A percentile compares a stretch with the other conserved stretches of the same genome.
These are phyloP conservation scores for Pemphigus obesinymphae DNA, from an alignment of 1,140 invertebrate genomes.

Conservation along the genomic window DNA sequence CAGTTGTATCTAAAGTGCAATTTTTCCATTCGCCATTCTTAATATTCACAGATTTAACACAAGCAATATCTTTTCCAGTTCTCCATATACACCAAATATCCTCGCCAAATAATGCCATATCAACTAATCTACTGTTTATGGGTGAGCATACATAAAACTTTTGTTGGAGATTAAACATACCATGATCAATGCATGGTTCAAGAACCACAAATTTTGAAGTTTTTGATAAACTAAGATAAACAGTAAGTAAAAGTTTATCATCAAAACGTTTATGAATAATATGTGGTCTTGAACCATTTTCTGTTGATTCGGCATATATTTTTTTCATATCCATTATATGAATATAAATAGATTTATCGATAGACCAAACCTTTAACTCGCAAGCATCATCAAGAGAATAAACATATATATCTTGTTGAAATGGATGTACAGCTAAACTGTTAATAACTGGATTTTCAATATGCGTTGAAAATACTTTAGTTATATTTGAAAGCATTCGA, in stretches of 20 bases:
- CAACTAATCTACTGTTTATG: background rate
- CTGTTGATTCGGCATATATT: background rate
- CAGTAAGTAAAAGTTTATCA: constrained; percentile 27
- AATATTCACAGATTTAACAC: constrained; percentile 18
- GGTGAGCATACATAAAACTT: constrained; percentile 9
- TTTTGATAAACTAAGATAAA: constrained; percentile 29
- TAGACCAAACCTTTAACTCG: constrained; percentile 37
- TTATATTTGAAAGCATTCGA: constrained; percentile 36
- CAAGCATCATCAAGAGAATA: constrained; percentile 27
- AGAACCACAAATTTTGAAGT: constrained; percentile 33
- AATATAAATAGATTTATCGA: constrained; percentile 34
- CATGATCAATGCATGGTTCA: constrained; percentile 4
- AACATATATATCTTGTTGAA: constrained; percentile 37
- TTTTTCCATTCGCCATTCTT: constrained; percentile 19
- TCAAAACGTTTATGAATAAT: constrained; percentile 28
- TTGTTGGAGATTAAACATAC: constrained; percentile 36
- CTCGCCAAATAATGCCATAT: constrained; percentile 26
- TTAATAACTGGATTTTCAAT: constrained; percentile 38
- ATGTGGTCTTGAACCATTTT: constrained; percentile 36
- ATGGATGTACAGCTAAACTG: constrained; percentile 32
- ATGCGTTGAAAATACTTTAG: constrained; percentile 32
- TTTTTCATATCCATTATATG: constrained; percentile 40
- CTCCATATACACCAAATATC: constrained; percentile 40
- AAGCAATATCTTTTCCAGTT: constrained; percentile 26
- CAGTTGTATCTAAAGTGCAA: constrained; percentile 14